These are phyloP conservation scores for Brassicogethes aeneus DNA, from an alignment of 2,888 invertebrate genomes.

Conservation along the genomic window DNA sequence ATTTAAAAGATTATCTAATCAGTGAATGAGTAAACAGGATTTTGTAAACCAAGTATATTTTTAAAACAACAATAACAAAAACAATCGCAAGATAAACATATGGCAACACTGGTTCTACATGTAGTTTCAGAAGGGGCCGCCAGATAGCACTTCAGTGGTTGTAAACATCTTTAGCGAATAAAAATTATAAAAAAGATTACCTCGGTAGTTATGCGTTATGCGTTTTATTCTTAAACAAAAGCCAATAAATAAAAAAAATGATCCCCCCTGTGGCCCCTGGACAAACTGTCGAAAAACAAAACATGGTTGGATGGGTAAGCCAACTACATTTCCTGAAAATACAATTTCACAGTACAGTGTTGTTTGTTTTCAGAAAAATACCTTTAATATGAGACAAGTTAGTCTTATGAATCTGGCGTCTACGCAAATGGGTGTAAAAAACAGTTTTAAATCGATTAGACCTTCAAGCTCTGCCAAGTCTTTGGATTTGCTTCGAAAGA, in stretches of 20 bases:
- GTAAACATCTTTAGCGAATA: no score
- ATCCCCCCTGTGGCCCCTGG: conserved; percentile 40
- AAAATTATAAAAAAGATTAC: no score
- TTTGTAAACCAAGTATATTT: no score
- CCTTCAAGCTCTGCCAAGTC: conserved; percentile 47
- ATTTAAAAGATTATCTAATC: no score
- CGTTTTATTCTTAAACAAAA: conserved; percentile 4
- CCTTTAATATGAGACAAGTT: conserved; percentile 59
- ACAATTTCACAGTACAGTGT: not conserved
- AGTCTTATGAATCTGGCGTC: conserved; percentile 62
- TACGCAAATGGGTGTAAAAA: conserved; percentile 50
- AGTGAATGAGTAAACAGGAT: no score
- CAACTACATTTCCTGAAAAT: not conserved
- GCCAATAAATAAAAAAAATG: conserved; percentile 28
- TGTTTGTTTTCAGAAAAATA: conserved; percentile 41
- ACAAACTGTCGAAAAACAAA: conserved; percentile 38
- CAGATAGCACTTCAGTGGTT: no score
- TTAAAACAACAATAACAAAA: no score
- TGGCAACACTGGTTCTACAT: no score
- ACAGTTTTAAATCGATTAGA: conserved; percentile 42
- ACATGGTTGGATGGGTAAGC: conserved; percentile 41
- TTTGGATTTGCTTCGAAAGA: conserved; percentile 63
- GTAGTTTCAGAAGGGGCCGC: no score
- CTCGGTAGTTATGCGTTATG: no score
- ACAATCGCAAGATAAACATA: no score